Percentiles rank a stretch among this genome's conserved stretches.
Conservation (phyloP, 1,140 invertebrate species). For the Macrocentrus cingulum region DNA sequence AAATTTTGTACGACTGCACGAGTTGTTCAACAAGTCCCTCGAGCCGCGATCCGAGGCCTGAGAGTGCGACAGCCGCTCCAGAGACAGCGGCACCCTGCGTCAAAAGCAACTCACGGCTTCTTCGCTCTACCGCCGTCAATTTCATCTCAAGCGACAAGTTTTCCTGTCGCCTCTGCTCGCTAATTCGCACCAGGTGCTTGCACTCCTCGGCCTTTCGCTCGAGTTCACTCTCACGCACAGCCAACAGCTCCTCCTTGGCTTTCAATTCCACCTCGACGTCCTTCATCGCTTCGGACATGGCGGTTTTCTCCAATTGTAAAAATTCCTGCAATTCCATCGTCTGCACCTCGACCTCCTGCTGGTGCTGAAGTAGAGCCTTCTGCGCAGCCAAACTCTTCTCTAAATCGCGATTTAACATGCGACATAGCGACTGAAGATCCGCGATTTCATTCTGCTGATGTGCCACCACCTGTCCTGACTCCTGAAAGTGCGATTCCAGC, state of each 20-base stretch:
- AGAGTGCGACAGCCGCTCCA: conserved; percentile 70
- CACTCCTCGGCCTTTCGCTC: conserved; percentile 73
- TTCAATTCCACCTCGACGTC: conserved; percentile 72
- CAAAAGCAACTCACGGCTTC: conserved; percentile 66
- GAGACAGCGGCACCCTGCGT: conserved; percentile 72
- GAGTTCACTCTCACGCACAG: conserved; percentile 62
- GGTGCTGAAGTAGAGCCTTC: conserved; percentile 68
- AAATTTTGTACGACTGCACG: conserved; percentile 72
- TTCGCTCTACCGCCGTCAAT: conserved; percentile 65
- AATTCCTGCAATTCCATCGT: conserved; percentile 76
- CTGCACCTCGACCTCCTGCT: conserved; percentile 70
- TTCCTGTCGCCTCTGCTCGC: conserved; percentile 76
- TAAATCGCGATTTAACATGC: conserved; percentile 69
- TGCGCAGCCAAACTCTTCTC: conserved; percentile 69
- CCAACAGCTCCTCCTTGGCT: conserved; percentile 57
- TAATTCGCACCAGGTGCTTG: conserved; percentile 74
- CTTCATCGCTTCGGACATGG: conserved; percentile 71
- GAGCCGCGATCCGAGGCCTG: conserved; percentile 69
- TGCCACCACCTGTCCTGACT: conserved; percentile 72
- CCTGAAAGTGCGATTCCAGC: conserved; percentile 72
- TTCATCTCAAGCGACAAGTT: conserved; percentile 68
- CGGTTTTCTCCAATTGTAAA: conserved; percentile 74
- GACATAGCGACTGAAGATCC: conserved; percentile 67
- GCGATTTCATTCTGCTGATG: conserved; percentile 76
- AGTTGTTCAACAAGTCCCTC: conserved; percentile 72